Conservation (phyloP, 1,140 invertebrate genomes). For the Solenopsis fugax region DNA sequence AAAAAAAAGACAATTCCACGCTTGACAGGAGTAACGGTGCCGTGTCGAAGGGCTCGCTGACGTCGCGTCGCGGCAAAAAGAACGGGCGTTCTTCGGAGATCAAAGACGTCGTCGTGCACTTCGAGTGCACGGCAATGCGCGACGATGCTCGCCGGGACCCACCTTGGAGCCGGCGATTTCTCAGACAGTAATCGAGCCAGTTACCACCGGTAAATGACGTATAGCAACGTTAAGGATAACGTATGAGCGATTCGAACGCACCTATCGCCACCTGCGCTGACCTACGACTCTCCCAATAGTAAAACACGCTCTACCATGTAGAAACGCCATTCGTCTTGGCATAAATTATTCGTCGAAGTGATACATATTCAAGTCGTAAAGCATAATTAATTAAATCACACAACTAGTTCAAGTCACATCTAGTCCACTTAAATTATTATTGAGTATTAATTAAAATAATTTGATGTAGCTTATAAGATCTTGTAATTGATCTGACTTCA, state of each 20-base stretch:
- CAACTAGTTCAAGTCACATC: too few species aligned
- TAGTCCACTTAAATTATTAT: background rate
- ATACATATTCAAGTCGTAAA: background rate
- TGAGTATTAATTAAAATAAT: too few species aligned
- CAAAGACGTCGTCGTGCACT: slow-evolving; percentile 43
- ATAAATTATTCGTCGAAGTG: slow-evolving; percentile 32
- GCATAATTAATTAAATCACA: background rate
- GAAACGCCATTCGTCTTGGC: slow-evolving; percentile 17
- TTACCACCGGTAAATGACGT: slow-evolving; percentile 57
- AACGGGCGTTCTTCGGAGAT: slow-evolving; percentile 50
- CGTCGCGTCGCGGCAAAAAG: slow-evolving; percentile 13
- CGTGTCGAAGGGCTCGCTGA: slow-evolving; percentile 29
- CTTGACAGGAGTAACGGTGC: slow-evolving; percentile 48
- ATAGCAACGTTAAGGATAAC: slow-evolving; percentile 70
- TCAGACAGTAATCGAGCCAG: slow-evolving; percentile 64
- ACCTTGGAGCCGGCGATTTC: slow-evolving; percentile 54
- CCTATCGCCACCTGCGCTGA: slow-evolving; percentile 68
- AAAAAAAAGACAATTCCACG: slow-evolving; percentile 44
- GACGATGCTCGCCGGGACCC: slow-evolving; percentile 16
- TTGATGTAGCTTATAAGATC: too few species aligned
- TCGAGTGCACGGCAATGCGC: slow-evolving; percentile 16
- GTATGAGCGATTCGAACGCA: slow-evolving; percentile 67
- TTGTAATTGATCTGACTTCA: too few species aligned
- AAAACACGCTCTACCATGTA: slow-evolving; percentile 13
- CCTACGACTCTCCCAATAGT: slow-evolving; percentile 54